Conservation (phyloP, 92 coral and sea anemone species). For the Chrysogorgia sp. region DNA sequence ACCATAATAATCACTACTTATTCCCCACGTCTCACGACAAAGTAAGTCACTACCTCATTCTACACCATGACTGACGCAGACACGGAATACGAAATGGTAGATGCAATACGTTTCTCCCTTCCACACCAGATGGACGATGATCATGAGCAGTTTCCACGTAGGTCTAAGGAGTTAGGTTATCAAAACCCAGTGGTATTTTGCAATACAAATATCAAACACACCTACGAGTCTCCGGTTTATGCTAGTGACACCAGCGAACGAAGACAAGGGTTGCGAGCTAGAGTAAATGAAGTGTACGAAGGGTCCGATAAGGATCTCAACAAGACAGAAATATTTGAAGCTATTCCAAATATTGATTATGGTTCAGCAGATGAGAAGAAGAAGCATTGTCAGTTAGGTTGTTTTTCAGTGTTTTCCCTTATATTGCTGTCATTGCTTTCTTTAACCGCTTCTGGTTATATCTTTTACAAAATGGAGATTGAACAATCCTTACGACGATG, state of each 20-base stretch:
- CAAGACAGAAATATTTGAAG: background rate
- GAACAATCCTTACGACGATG: background rate
- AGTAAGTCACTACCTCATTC: no score
- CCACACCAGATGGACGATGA: background rate
- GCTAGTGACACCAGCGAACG: background rate
- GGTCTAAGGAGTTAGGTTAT: background rate
- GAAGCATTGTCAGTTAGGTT: background rate
- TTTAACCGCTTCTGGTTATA: background rate
- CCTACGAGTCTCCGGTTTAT: background rate
- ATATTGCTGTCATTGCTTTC: background rate
- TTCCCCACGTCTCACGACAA: no score
- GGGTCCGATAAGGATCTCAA: background rate
- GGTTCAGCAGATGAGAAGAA: background rate
- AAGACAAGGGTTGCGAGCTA: background rate
- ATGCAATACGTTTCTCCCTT: background rate
- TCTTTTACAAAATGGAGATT: background rate
- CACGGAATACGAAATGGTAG: background rate
- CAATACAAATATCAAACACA: background rate
- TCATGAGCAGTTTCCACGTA: background rate
- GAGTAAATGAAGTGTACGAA: background rate
- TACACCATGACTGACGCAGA: background rate
- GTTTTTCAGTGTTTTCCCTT: background rate
- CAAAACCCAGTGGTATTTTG: background rate
- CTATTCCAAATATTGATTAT: background rate
- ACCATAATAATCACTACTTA: no score